Conservation (phyloP, 2,888 invertebrate species). For the Conops quadrifasciatus region DNA sequence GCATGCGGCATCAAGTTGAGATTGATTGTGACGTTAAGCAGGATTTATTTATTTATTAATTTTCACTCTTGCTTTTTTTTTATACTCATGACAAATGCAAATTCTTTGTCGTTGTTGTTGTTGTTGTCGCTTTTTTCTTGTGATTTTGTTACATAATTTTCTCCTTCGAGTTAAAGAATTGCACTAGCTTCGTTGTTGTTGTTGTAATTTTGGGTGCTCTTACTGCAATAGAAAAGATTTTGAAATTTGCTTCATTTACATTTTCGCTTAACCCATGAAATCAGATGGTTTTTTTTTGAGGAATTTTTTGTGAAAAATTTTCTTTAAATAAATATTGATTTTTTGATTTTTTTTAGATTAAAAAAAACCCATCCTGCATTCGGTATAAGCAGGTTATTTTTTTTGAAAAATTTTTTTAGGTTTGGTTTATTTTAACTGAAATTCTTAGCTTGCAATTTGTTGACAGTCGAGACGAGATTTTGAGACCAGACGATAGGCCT, state of each 20-base stretch:
- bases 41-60: conserved; percentile 62
- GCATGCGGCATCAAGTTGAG: conserved; percentile 45
- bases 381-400: not conserved
- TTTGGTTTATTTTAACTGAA: too few species aligned
- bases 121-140: too few species aligned
- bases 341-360: too few species aligned
- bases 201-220: not conserved
- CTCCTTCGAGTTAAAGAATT: too few species aligned
- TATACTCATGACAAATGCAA: not conserved
- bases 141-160: too few species aligned
- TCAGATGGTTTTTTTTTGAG: not conserved
- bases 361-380: not conserved
- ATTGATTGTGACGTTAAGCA: conserved; percentile 64
- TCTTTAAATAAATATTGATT: conserved; percentile 3
- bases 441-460: too few species aligned
- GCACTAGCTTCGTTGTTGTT: not conserved
- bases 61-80: conserved; percentile 21
- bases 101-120: too few species aligned
- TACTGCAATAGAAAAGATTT: not conserved
- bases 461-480: too few species aligned
- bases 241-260: not conserved
- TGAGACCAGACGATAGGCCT: too few species aligned
- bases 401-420: not conserved
- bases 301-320: not conserved
- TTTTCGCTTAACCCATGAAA: not conserved